Evolutionary conservation across 2,797 vertebrate species (phyloP).

Genomic region (Pangasius djambal): DNA sequence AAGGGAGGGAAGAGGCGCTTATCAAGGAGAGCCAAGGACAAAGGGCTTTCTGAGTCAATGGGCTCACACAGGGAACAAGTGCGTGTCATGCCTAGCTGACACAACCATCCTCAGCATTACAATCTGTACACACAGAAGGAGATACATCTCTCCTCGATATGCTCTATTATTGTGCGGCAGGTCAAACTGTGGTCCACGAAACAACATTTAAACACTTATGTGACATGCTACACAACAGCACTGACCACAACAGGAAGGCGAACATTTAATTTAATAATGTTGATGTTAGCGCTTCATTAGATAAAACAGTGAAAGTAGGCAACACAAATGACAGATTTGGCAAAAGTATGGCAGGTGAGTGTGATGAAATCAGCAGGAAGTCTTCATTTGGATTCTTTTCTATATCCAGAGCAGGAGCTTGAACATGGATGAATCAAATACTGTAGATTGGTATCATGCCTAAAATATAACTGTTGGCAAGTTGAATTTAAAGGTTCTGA

Average conservation of each 20-base stretch:
- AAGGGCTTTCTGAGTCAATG: slow-evolving; percentile 49
- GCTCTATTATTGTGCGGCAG: not conserved
- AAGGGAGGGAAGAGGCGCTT: slow-evolving; percentile 28
- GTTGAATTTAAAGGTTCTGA: not conserved
- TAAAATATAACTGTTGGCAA: slow-evolving; percentile 1
- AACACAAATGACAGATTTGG: not conserved
- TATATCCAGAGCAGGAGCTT: not conserved
- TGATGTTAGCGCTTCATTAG: not conserved
- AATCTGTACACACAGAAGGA: slow-evolving; percentile 26
- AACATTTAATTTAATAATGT: not conserved
- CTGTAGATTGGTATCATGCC: not conserved
- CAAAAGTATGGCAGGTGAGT: not conserved
- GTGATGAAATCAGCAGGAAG: not conserved
- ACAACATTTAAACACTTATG: slow-evolving; percentile 20
- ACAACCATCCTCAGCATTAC: slow-evolving; percentile 32
- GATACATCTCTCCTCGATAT: slow-evolving; percentile 6
- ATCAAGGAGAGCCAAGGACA: slow-evolving; percentile 49
- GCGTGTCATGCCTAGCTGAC: slow-evolving; percentile 38
- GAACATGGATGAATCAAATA: slow-evolving; percentile 1
- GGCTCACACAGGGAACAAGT: slow-evolving; percentile 50
- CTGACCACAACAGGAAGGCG: slow-evolving; percentile 23
- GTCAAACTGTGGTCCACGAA: slow-evolving; percentile 8
- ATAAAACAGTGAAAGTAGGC: not conserved
- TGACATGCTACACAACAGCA: slow-evolving; percentile 8
- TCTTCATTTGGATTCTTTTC: not conserved